phyloP scores from a whole-genome alignment of 2,888 invertebrate species.

The Nomada flava region DNA sequence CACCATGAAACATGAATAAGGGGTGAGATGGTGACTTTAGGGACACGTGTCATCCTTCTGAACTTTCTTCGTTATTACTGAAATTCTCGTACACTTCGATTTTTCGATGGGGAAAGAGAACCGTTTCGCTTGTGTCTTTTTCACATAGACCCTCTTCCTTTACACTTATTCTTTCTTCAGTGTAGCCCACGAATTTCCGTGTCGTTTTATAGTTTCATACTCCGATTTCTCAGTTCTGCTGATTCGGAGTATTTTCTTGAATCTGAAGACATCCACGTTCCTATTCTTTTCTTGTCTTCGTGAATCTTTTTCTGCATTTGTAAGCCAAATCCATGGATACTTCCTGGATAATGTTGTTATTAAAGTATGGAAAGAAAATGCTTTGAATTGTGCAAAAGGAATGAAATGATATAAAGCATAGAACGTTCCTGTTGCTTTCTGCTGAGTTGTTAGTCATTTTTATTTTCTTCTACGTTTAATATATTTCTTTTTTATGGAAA shows the following conservation, averaged over 20 bases:
- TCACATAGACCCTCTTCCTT: neutral
- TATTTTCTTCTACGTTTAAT: no score
- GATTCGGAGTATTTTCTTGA: neutral
- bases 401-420: no score
- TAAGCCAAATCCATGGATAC: neutral
- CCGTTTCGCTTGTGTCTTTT: conserved; percentile 2
- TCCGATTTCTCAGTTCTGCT: neutral
- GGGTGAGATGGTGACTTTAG: neutral
- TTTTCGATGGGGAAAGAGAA: neutral
- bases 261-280: neutral
- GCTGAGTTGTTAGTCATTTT: no score
- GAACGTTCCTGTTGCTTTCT: no score
- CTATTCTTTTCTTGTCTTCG: neutral
- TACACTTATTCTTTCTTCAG: neutral
- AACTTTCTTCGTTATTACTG: conserved; percentile 17
- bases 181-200: neutral
- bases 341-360: no score
- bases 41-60: neutral
- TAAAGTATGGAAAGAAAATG: no score
- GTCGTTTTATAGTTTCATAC: neutral
- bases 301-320: neutral
- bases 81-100: neutral
- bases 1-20: conserved; percentile 31
- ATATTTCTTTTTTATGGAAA: no score
- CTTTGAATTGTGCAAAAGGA: no score